phyloP scores from a whole-genome alignment of 2,888 invertebrate genomes.

The Xanthostigma xanthostigma region DNA sequence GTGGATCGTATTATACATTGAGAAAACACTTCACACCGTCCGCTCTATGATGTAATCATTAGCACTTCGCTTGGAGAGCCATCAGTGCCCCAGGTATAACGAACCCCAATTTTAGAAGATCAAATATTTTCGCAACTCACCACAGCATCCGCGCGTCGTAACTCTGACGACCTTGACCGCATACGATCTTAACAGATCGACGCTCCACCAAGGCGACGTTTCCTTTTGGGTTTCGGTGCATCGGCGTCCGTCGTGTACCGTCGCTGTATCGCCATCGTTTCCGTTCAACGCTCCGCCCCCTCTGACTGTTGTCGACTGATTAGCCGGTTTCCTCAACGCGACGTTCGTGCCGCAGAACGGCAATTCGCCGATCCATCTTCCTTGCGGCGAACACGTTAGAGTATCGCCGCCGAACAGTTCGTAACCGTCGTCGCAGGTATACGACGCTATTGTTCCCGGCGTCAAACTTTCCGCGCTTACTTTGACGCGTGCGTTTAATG shows the following conservation, averaged over 20 bases:
- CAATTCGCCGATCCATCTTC: constrained; percentile 65
- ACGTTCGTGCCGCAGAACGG: constrained; percentile 83
- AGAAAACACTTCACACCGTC: too few species aligned
- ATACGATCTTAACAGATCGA: constrained; percentile 71
- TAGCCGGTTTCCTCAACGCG: constrained; percentile 72
- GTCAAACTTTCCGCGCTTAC: constrained; percentile 38
- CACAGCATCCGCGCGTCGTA: constrained; percentile 69
- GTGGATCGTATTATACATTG: too few species aligned
- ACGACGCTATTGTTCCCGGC: constrained; percentile 51
- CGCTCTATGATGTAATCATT: too few species aligned
- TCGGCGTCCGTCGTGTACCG: constrained; percentile 73
- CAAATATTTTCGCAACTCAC: constrained; percentile 27
- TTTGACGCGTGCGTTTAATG: constrained; percentile 62
- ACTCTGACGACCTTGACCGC: constrained; percentile 74
- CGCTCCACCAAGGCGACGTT: constrained; percentile 87
- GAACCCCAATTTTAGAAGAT: background rate
- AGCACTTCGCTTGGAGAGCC: too few species aligned
- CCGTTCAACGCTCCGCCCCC: constrained; percentile 72
- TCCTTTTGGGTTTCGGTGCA: constrained; percentile 85
- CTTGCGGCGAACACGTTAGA: constrained; percentile 52
- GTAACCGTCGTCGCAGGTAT: constrained; percentile 73
- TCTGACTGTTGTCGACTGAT: constrained; percentile 78
- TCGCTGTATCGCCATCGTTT: constrained; percentile 72
- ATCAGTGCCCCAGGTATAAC: too few species aligned
- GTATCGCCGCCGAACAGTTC: constrained; percentile 68